These are phyloP conservation scores for Tauraco erythrolophus DNA, from an alignment of 2,113 vertebrate genomes.

Conservation along the genomic window DNA sequence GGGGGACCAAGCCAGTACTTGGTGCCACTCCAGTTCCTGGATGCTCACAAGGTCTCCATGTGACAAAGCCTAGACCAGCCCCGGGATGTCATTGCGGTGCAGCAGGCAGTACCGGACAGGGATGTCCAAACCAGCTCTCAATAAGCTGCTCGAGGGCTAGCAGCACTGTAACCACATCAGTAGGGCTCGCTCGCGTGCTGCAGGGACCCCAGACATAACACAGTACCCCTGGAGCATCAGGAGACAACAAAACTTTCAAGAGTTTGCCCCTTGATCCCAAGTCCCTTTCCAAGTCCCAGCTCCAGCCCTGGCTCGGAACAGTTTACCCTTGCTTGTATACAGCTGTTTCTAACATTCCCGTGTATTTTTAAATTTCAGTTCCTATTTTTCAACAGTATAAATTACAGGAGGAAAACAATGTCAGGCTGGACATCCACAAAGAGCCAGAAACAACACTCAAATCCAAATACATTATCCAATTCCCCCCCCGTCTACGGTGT, in stretches of 20 bases:
- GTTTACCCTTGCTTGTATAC: not conserved
- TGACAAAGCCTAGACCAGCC: not conserved
- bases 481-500: not conserved
- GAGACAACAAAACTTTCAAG: not conserved
- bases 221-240: not conserved
- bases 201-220: not conserved
- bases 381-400: not conserved
- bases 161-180: not conserved
- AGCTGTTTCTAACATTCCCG: no score
- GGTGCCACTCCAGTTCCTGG: rapidly evolving
- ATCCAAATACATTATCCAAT: not conserved
- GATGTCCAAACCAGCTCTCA: not conserved
- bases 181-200: not conserved
- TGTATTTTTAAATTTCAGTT: not conserved
- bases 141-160: not conserved
- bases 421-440: not conserved
- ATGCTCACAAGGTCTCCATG: not conserved
- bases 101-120: not conserved
- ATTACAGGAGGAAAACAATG: not conserved
- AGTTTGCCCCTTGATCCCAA: not conserved
- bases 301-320: not conserved
- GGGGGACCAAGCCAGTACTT: not conserved
- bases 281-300: not conserved
- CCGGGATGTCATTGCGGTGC: rapidly evolving
- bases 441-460: not conserved